Evolutionary conservation across 1,140 invertebrate genomes (phyloP).

Genomic region (Danaus plexippus): DNA sequence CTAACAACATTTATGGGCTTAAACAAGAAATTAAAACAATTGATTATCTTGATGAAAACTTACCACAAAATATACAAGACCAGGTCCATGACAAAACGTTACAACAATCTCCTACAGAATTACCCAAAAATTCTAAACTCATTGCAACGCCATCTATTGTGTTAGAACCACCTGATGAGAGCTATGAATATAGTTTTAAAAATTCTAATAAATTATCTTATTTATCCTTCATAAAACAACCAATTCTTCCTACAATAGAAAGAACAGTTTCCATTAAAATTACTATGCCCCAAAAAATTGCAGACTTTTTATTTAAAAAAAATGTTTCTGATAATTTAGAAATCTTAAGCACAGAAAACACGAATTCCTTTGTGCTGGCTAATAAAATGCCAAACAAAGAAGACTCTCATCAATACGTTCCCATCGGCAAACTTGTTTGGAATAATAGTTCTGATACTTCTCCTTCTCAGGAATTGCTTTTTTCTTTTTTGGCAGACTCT

Average conservation of each 20-base stretch:
- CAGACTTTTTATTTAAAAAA: slow-evolving; percentile 49
- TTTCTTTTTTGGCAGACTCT: slow-evolving; percentile 56
- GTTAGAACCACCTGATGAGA: slow-evolving; percentile 48
- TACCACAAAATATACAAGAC: slow-evolving; percentile 25
- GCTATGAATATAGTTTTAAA: slow-evolving; percentile 20
- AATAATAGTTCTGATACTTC: slow-evolving; percentile 53
- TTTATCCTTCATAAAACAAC: slow-evolving; percentile 52
- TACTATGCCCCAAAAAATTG: slow-evolving; percentile 57
- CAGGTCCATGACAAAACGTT: slow-evolving; percentile 44
- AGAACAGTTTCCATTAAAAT: slow-evolving; percentile 63
- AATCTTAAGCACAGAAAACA: slow-evolving; percentile 57
- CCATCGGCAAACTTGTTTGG: slow-evolving; percentile 46
- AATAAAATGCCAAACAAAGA: slow-evolving; percentile 35
- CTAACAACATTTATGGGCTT: slow-evolving; percentile 31
- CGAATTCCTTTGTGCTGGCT: slow-evolving; percentile 53
- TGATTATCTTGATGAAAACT: slow-evolving; percentile 30
- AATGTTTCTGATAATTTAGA: slow-evolving; percentile 44
- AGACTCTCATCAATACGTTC: slow-evolving; percentile 29
- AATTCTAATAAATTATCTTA: slow-evolving; percentile 38
- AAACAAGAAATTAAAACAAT: slow-evolving; percentile 27
- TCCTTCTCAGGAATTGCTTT: slow-evolving; percentile 62
- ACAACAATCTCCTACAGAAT: slow-evolving; percentile 22
- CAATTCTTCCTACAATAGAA: slow-evolving; percentile 45
- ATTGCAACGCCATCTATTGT: slow-evolving; percentile 36
- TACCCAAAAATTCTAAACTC: slow-evolving; percentile 35